phyloP scores from a whole-genome alignment of 2,113 vertebrate genomes.

The Anseranas semipalmata region DNA sequence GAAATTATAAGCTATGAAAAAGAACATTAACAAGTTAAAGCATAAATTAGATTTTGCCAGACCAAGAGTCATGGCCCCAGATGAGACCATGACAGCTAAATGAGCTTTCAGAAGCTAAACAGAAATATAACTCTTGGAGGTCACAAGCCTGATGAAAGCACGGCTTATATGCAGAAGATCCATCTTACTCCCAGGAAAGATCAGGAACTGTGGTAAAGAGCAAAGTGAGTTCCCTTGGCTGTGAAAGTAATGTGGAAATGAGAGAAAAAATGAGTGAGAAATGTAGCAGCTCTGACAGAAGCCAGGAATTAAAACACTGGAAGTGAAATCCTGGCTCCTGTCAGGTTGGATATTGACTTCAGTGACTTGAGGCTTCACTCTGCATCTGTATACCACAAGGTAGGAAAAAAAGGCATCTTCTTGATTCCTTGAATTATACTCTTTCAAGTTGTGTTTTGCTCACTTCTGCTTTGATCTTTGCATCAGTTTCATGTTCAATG shows the following conservation, averaged over 20 bases:
- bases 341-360: background rate
- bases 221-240: background rate
- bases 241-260: background rate
- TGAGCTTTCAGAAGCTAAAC: background rate
- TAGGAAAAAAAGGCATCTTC: background rate
- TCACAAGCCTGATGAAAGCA: background rate
- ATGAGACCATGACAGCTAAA: background rate
- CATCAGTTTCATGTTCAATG: background rate
- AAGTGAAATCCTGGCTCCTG: background rate
- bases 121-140: background rate
- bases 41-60: background rate
- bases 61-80: background rate
- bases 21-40: background rate
- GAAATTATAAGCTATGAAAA: background rate
- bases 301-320: background rate
- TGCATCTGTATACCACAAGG: background rate
- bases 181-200: background rate
- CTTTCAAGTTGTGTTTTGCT: constrained; percentile 16
- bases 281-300: background rate
- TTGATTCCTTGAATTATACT: background rate
- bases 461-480: constrained; percentile 19
- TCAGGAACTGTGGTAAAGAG: background rate
- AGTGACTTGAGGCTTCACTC: background rate
- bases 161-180: background rate
- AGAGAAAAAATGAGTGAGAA: background rate